Evolutionary conservation across 2,888 invertebrate genomes (phyloP).

Genomic region (Choreutis nemorana): DNA sequence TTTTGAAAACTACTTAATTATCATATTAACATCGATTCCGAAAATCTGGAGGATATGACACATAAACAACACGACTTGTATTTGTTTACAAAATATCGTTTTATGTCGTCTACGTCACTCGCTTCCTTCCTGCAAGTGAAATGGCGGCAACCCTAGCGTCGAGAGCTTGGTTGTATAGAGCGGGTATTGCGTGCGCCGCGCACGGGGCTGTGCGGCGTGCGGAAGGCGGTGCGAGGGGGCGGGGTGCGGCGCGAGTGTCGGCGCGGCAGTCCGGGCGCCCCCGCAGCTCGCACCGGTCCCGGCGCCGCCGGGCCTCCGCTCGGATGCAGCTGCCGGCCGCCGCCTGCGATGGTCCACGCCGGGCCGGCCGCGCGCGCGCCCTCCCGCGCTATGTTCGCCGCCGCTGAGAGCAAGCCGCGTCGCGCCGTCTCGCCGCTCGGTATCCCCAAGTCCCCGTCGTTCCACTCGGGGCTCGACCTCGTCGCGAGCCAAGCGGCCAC

Average conservation of each 20-base stretch:
- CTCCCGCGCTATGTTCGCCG: constrained; percentile 61
- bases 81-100: neutral
- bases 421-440: constrained; percentile 71
- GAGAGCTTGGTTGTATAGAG: constrained; percentile 45
- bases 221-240: constrained; percentile 12
- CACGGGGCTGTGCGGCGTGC: constrained; percentile 2
- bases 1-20: neutral
- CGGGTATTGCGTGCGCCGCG: constrained; percentile 15
- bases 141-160: constrained; percentile 33
- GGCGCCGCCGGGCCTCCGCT: constrained; percentile 57
- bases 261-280: constrained; percentile 47
- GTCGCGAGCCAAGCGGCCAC: constrained; percentile 69
- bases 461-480: constrained; percentile 85
- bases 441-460: constrained; percentile 87
- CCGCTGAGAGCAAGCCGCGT: constrained; percentile 59
- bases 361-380: constrained; percentile 65
- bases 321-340: constrained; percentile 64
- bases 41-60: neutral
- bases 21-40: neutral
- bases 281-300: constrained; percentile 56
- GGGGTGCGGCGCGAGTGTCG: constrained; percentile 23
- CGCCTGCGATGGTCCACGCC: constrained; percentile 66
- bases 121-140: neutral
- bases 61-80: neutral
- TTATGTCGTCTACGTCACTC: neutral